Conservation (phyloP, 2,113 vertebrate genomes). For the Halichoeres trimaculatus region DNA sequence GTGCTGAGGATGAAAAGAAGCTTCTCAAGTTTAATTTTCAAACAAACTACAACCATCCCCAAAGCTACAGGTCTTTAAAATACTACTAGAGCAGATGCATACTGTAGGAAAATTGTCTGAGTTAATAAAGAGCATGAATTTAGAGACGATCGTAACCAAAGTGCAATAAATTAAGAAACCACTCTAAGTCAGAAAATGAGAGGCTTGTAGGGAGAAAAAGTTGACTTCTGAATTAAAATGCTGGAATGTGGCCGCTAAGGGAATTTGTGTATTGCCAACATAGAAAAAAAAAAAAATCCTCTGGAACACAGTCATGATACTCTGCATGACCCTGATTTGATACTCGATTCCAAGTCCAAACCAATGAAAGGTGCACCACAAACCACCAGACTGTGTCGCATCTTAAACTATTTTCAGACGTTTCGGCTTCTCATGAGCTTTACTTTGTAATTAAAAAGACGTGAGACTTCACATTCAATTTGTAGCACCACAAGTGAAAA, state of each 20-base stretch:
- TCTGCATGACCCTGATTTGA: constrained; percentile 52
- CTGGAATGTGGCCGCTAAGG: constrained; percentile 48
- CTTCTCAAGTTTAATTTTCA: too few relatives aligned
- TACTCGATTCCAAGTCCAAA: constrained; percentile 49
- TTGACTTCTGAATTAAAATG: constrained; percentile 57
- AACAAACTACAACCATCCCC: too few relatives aligned
- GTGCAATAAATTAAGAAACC: constrained; percentile 64
- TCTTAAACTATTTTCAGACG: constrained; percentile 67
- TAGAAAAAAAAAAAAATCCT: constrained; percentile 51
- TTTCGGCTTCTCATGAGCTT: constrained; percentile 13
- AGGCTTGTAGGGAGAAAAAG: constrained; percentile 42
- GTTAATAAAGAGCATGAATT: constrained; percentile 49
- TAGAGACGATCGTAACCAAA: constrained; percentile 48
- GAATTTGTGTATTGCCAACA: constrained; percentile 47
- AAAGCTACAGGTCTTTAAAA: constrained; percentile 17
- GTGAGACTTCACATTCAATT: constrained; percentile 59
- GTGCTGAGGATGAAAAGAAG: background rate
- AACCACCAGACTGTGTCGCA: constrained; percentile 64
- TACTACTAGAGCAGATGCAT: background rate
- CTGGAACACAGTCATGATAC: constrained; percentile 38
- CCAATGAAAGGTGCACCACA: constrained; percentile 60
- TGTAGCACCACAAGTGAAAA: constrained; percentile 22
- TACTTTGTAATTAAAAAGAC: constrained; percentile 75
- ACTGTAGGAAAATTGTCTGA: constrained; percentile 1
- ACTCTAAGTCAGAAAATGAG: constrained; percentile 60